Percentiles rank a stretch among this genome's conserved stretches.
These are phyloP conservation scores for Trissolcus japonicus DNA, from an alignment of 2,888 invertebrate genomes.

Conservation along the genomic window DNA sequence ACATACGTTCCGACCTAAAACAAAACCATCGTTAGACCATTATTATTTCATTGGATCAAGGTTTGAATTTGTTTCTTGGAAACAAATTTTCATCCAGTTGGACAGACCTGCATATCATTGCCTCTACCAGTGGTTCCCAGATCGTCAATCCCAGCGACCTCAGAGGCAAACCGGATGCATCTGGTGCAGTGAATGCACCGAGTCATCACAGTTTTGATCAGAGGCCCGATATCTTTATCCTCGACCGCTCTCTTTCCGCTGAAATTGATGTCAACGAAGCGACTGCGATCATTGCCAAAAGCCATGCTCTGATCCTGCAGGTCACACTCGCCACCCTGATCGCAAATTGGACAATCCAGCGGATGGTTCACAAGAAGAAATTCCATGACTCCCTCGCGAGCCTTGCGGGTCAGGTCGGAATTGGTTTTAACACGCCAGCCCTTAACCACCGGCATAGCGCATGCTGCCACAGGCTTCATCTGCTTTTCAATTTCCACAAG, in stretches of 20 bases:
- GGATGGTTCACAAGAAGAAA: constrained; percentile 99
- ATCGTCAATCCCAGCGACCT: constrained; percentile 99
- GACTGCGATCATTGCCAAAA: constrained; percentile 95
- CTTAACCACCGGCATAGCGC: constrained; percentile 98
- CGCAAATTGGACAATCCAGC: constrained; percentile 99
- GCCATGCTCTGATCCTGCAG: constrained; percentile 99
- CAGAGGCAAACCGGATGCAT: constrained; percentile 98
- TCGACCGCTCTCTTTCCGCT: constrained; percentile 98
- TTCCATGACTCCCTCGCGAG: constrained; percentile 96
- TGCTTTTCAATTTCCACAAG: constrained; percentile 99
- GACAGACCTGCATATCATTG: constrained; percentile 91
- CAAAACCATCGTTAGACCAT: neutral
- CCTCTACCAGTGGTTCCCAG: constrained; percentile 96
- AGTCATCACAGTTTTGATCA: constrained; percentile 99
- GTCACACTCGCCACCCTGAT: constrained; percentile 97
- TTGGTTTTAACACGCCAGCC: constrained; percentile 99
- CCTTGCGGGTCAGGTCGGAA: constrained; percentile 89
- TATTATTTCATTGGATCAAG: neutral
- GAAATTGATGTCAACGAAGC: constrained; percentile 94
- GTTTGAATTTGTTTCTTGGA: neutral
- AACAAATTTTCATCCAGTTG: neutral
- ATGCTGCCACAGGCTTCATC: constrained; percentile 69
- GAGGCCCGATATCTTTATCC: constrained; percentile 98
- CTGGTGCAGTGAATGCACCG: constrained; percentile 99
- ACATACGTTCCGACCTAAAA: constrained; percentile 95